phyloP scores from a whole-genome alignment of 2,888 invertebrate genomes.

The Xestia sexstrigata region DNA sequence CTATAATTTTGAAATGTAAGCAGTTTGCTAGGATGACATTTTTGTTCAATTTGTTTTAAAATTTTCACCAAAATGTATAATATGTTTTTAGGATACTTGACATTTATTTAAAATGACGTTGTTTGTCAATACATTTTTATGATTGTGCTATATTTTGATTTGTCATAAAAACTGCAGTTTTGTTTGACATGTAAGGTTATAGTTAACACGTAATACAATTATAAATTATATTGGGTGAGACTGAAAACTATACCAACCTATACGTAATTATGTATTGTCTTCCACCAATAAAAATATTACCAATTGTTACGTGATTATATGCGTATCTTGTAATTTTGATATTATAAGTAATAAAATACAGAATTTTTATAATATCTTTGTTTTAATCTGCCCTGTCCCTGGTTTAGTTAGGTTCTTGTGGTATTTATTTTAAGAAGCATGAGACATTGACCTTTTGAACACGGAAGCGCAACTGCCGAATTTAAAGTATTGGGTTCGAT shows the following conservation, averaged over 20 bases:
- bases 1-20: not conserved
- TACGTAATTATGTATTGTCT: slow-evolving; percentile 5
- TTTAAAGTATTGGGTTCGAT: not conserved
- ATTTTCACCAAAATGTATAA: not conserved
- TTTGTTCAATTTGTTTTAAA: not conserved
- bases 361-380: slow-evolving; percentile 27
- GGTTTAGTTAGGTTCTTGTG: not conserved
- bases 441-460: not conserved
- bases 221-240: not conserved
- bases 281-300: slow-evolving; percentile 10
- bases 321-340: slow-evolving; percentile 49
- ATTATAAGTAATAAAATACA: slow-evolving; percentile 51
- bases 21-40: not conserved
- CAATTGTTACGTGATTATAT: slow-evolving; percentile 50
- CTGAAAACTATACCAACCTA: slow-evolving; percentile 1
- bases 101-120: not conserved
- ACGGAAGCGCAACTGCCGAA: not conserved
- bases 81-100: not conserved
- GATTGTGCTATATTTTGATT: slow-evolving; percentile 21
- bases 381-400: slow-evolving; percentile 19
- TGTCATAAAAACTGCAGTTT: not conserved
- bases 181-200: not conserved
- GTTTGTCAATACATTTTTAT: slow-evolving; percentile 15
- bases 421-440: not conserved
- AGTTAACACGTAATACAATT: not conserved